Base-by-base conservation (phyloP, 1,140 invertebrate genomes). In the Hylaeus anthracinus region DNA sequence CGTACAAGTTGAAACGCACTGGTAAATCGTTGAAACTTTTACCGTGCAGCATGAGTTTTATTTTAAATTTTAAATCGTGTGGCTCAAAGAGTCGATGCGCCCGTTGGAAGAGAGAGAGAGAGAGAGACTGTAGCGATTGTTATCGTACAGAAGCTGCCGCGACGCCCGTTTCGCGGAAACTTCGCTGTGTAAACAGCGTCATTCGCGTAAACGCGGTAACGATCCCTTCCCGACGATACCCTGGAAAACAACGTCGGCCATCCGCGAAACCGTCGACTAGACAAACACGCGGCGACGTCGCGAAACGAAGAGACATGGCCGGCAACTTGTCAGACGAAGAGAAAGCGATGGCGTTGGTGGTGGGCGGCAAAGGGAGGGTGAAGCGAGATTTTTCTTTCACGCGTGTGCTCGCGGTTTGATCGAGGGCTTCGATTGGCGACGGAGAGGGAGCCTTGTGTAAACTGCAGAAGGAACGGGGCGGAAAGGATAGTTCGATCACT, bases 181-280 rank as follows among this genome's bases (percentile, higher is more conserved):
- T 75, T 58, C 55, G 41, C 48, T 3, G 72, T 65, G 69, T 64
- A 86, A 86, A 86, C 83, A 86, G 4, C 61, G 41, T n/a, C 41
- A 60, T 70, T 51, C 67, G 65, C 73, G 73, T 64, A 77, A 85
- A 81, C 72, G 53, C 53, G 15, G 63, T 85, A 72, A 80, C 83
- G 65, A 72, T 58, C 72, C 69, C 69, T 55, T 70, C 74, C 61
- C 53, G 56, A 60, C 53, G 53, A 78, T 26, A 60, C 67, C 41
- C 63, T 41, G 83, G 53, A 85, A 86, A 81, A 77, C 72, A 84
- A 45, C 82, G 72, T 80, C 70, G 63, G 26, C 58, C 66, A 79
- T 15, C 8, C 53, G 64, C 71, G 45, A 81, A 81, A 81, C 65
- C 72, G 39, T 80, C 53, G 69, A 81, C 78, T 77, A 58, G 71